Evolutionary conservation across 2,113 vertebrate genomes (phyloP).

Genomic region (Sclerurus mexicanus): DNA sequence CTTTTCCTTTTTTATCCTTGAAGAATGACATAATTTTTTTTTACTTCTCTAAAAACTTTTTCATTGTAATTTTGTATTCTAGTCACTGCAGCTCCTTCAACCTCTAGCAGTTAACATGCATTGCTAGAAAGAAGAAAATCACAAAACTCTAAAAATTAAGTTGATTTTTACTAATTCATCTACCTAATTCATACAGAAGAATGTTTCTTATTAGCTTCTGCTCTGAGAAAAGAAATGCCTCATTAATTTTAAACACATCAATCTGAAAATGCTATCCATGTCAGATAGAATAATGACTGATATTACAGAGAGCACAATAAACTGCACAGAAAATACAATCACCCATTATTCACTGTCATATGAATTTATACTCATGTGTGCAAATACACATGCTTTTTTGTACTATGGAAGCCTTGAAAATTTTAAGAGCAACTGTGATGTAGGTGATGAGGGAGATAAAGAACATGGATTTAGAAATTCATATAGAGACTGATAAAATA

Average conservation of each 20-base stretch:
- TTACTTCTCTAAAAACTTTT: neutral
- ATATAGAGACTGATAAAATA: neutral
- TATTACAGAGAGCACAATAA: constrained; percentile 54
- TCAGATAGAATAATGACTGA: constrained; percentile 69
- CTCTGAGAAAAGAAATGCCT: constrained; percentile 54
- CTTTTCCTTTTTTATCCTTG: neutral
- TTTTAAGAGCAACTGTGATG: neutral
- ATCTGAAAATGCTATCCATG: constrained; percentile 52
- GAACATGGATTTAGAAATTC: neutral
- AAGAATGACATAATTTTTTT: neutral
- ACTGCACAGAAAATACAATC: constrained; percentile 50
- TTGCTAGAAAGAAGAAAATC: neutral
- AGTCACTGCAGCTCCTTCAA: neutral
- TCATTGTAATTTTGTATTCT: neutral
- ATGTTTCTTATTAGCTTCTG: constrained; percentile 51
- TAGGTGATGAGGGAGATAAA: neutral
- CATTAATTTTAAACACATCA: constrained; percentile 72
- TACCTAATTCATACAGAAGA: constrained; percentile 45
- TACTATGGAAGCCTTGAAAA: constrained; percentile 4
- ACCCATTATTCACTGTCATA: constrained; percentile 43
- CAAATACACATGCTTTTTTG: constrained; percentile 22
- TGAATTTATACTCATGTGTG: constrained; percentile 7
- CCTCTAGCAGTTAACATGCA: neutral
- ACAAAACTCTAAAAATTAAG: constrained; percentile 54
- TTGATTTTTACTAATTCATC: constrained; percentile 53